Percentiles rank a stretch among this genome's conserved stretches.
Evolutionary conservation across 2,797 vertebrate genomes (phyloP).

Genomic region (Chaetodon trifasciatus): DNA sequence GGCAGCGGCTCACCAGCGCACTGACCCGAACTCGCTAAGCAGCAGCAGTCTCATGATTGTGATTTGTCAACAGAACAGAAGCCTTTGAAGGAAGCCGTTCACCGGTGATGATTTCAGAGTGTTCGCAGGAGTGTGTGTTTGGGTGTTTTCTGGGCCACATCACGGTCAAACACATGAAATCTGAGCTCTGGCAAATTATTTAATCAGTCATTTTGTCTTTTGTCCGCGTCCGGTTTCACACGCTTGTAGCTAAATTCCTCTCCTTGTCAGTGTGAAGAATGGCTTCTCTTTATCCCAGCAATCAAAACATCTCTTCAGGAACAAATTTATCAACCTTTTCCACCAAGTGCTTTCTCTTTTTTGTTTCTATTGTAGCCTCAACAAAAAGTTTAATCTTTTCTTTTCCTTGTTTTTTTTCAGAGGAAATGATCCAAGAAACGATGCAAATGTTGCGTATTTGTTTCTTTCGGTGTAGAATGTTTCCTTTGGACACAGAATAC

Average conservation of each 20-base stretch:
- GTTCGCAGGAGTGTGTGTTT: constrained; percentile 14
- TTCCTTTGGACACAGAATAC: constrained; percentile 57
- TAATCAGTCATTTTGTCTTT: constrained; percentile 39
- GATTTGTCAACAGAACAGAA: constrained; percentile 38
- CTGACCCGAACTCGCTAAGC: constrained; percentile 40
- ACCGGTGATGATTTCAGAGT: constrained; percentile 22
- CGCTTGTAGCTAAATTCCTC: constrained; percentile 41
- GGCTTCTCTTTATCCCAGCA: constrained; percentile 24
- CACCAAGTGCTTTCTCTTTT: not conserved
- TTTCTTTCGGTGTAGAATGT: constrained; percentile 15
- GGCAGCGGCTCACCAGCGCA: constrained; percentile 26
- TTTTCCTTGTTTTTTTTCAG: constrained; percentile 8
- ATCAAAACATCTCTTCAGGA: constrained; percentile 27
- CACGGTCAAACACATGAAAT: constrained; percentile 24
- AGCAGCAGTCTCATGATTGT: constrained; percentile 57
- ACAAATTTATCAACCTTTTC: constrained; percentile 1
- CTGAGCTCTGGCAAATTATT: constrained; percentile 15
- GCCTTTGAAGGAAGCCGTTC: constrained; percentile 47
- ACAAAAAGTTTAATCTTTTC: not conserved
- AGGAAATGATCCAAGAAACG: not conserved
- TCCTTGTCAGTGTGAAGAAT: constrained; percentile 33
- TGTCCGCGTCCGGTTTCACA: constrained; percentile 52
- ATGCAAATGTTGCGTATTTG: constrained; percentile 8
- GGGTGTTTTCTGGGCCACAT: constrained; percentile 9
- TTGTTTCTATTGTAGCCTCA: not conserved